These are phyloP conservation scores for Podargus strigoides DNA, from an alignment of 2,797 vertebrate genomes.

Conservation along the genomic window DNA sequence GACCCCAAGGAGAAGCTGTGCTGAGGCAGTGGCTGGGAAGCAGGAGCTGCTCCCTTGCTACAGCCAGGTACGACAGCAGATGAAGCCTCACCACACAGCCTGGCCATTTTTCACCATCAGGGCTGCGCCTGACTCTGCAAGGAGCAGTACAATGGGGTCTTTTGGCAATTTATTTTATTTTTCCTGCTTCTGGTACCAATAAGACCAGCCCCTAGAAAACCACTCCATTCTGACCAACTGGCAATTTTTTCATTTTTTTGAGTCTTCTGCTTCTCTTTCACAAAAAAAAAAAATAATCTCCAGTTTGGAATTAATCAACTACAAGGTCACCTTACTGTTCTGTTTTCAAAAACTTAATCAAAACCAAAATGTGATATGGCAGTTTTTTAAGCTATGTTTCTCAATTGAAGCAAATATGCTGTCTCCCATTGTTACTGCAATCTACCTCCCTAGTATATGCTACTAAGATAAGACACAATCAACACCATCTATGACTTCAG, in stretches of 20 bases:
- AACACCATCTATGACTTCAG: slow-evolving; percentile 43
- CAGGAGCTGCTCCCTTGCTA: background rate
- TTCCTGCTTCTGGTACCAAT: background rate
- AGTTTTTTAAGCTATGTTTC: background rate
- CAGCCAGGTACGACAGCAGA: accelerated
- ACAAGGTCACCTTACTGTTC: background rate
- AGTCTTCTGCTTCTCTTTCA: background rate
- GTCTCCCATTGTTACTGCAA: slow-evolving; percentile 32
- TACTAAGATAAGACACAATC: slow-evolving; percentile 45
- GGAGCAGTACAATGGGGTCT: background rate
- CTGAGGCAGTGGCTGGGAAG: background rate
- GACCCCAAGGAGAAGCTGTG: background rate
- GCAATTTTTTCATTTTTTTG: background rate
- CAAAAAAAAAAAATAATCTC: background rate
- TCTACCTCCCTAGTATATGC: slow-evolving; percentile 30
- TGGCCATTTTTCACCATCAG: accelerated
- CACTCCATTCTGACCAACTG: background rate
- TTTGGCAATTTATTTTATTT: background rate
- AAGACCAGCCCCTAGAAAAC: background rate
- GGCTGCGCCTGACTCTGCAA: background rate
- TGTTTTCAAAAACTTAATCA: background rate
- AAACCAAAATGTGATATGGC: background rate
- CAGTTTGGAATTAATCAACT: slow-evolving; percentile 9
- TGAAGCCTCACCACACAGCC: background rate
- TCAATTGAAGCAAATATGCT: background rate